A percentile compares a stretch with the other conserved stretches of the same genome.
Evolutionary conservation across 2,888 invertebrate species (phyloP).

Genomic region (Limnephilus marmoratus): DNA sequence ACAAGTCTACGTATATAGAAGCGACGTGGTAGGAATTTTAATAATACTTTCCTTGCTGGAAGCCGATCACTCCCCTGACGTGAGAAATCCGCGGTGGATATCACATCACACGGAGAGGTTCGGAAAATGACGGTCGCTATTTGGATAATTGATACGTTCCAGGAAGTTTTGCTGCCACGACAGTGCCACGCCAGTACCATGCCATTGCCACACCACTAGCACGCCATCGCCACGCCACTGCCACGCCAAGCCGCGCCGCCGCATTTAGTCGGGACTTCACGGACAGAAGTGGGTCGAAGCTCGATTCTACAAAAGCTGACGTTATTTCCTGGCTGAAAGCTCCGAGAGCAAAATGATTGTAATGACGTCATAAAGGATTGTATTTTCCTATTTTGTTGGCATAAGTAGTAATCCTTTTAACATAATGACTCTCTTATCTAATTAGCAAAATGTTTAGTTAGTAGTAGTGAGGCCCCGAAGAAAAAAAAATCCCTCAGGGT

Average conservation of each 20-base stretch:
- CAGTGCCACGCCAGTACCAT: background rate
- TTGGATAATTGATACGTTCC: background rate
- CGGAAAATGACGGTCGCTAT: slow-evolving; percentile 2
- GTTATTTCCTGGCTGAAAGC: background rate
- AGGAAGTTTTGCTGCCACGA: background rate
- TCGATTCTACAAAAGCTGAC: background rate
- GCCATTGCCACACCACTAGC: background rate
- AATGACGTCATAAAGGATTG: background rate
- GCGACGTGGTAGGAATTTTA: background rate
- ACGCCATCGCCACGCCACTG: no score
- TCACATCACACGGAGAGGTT: background rate
- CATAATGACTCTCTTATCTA: no score
- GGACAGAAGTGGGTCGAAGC: background rate
- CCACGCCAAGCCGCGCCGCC: no score
- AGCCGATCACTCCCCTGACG: background rate
- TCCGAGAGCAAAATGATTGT: background rate
- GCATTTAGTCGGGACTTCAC: background rate
- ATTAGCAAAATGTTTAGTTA: no score
- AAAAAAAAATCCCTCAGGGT: no score
- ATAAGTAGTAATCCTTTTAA: background rate
- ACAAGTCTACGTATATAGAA: background rate
- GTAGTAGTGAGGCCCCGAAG: no score
- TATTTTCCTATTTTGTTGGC: background rate
- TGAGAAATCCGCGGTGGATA: background rate
- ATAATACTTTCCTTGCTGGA: background rate